Conservation (phyloP, 2,113 vertebrate species). For the Anoplopoma fimbria region DNA sequence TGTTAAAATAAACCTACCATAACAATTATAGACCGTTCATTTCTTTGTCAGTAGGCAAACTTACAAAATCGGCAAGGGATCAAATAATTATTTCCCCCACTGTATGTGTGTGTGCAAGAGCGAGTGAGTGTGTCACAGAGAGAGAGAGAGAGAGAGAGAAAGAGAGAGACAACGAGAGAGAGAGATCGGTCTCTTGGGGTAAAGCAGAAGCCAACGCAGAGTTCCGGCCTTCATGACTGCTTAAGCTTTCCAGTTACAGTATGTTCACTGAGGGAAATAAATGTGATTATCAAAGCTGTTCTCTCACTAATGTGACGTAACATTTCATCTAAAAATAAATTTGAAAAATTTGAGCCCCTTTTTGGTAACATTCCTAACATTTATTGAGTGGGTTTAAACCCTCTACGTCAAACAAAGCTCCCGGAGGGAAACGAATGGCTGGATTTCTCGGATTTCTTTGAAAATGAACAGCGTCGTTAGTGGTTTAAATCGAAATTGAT, state of each 20-base stretch:
- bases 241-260: conserved; percentile 60
- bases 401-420: conserved; percentile 53
- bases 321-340: conserved; percentile 71
- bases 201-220: conserved; percentile 35
- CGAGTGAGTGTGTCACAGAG: background rate
- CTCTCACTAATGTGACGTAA: conserved; percentile 59
- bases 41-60: too few species aligned
- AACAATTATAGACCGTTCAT: too few species aligned
- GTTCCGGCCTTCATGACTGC: conserved; percentile 49
- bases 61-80: too few species aligned
- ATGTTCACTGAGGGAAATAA: conserved; percentile 64
- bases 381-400: conserved; percentile 47
- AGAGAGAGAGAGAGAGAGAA: background rate
- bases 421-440: background rate
- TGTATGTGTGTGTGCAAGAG: background rate
- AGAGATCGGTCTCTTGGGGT: conserved; percentile 29
- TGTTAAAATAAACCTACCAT: too few species aligned
- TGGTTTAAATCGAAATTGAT: background rate
- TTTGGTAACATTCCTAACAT: conserved; percentile 53
- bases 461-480: background rate
- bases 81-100: too few species aligned
- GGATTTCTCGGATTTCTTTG: conserved; percentile 28
- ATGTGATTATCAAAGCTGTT: conserved; percentile 73
- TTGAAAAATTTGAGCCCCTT: conserved; percentile 44
- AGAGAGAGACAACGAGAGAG: conserved; percentile 9